Conservation (phyloP, 2,113 vertebrate genomes). For the Paramisgurnus dabryanus region DNA sequence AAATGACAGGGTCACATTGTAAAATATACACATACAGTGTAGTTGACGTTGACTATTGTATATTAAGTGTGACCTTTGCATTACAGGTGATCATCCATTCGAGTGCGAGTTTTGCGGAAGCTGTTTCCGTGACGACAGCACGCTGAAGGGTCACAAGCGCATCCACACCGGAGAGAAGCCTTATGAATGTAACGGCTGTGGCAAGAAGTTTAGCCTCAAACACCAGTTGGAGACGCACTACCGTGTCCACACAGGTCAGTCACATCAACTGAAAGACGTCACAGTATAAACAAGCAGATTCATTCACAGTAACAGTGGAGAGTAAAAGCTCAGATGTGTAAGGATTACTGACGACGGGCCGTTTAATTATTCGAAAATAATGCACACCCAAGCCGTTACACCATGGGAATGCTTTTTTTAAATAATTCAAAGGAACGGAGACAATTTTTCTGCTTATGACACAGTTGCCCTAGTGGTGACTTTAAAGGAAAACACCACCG, state of each 20-base stretch:
- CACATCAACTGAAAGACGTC: background rate
- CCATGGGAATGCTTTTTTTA: no score
- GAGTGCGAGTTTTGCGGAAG: constrained; percentile 99
- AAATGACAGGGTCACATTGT: no score
- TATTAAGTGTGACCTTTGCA: background rate
- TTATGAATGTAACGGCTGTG: constrained; percentile 94
- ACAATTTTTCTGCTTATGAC: no score
- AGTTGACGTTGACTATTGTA: background rate
- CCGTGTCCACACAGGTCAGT: constrained; percentile 92
- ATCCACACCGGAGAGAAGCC: constrained; percentile 95
- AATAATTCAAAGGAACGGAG: no score
- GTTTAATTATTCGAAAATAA: no score
- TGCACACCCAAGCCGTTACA: no score
- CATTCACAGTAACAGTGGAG: background rate
- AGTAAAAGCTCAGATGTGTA: no score
- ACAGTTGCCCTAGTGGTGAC: no score
- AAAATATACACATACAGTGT: no score
- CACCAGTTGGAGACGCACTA: constrained; percentile 99
- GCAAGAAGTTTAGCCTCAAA: constrained; percentile 98
- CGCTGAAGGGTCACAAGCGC: constrained; percentile 94
- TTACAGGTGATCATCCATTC: constrained; percentile 92
- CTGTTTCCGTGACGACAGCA: constrained; percentile 98
- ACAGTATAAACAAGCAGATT: background rate
- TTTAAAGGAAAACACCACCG: no score
- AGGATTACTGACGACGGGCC: no score